phyloP scores from a whole-genome alignment of 2,888 invertebrate species.

The Gymnoscelis rufifasciata region DNA sequence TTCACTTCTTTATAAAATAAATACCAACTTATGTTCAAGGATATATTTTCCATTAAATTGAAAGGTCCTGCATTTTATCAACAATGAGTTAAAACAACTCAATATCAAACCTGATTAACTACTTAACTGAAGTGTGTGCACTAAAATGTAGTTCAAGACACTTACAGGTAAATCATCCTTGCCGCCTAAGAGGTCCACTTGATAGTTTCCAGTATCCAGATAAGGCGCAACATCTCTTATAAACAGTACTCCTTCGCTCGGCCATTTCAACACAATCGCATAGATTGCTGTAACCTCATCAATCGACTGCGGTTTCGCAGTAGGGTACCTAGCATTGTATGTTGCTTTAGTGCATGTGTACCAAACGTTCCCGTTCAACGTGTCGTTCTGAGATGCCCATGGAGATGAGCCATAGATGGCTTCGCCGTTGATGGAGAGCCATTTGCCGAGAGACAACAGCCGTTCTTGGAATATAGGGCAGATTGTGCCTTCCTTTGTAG shows the following conservation, averaged over 20 bases:
- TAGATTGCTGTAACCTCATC: slow-evolving; percentile 73
- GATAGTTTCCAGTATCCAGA: slow-evolving; percentile 43
- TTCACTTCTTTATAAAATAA: no score
- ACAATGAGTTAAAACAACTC: no score
- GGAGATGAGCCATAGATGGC: slow-evolving; percentile 89
- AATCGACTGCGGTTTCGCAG: slow-evolving; percentile 31
- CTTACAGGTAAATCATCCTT: slow-evolving; percentile 46
- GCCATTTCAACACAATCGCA: slow-evolving; percentile 85
- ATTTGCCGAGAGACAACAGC: slow-evolving; percentile 85
- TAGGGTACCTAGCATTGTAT: slow-evolving; percentile 44
- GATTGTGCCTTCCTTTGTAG: slow-evolving; percentile 93
- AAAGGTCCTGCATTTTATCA: no score
- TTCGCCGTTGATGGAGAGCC: slow-evolving; percentile 91
- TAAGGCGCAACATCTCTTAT: slow-evolving; percentile 41
- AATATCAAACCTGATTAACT: no score
- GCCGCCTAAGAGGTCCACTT: slow-evolving; percentile 49
- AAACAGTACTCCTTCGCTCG: slow-evolving; percentile 71
- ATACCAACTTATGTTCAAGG: no score
- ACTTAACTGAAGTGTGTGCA: not conserved
- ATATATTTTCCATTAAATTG: no score
- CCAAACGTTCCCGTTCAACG: slow-evolving; percentile 85
- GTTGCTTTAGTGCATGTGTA: slow-evolving; percentile 73
- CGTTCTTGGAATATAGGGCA: slow-evolving; percentile 92
- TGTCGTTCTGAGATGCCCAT: slow-evolving; percentile 91
- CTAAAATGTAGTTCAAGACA: no score